phyloP scores from a whole-genome alignment of 2,113 vertebrate genomes.

The Notothenia rossii region DNA sequence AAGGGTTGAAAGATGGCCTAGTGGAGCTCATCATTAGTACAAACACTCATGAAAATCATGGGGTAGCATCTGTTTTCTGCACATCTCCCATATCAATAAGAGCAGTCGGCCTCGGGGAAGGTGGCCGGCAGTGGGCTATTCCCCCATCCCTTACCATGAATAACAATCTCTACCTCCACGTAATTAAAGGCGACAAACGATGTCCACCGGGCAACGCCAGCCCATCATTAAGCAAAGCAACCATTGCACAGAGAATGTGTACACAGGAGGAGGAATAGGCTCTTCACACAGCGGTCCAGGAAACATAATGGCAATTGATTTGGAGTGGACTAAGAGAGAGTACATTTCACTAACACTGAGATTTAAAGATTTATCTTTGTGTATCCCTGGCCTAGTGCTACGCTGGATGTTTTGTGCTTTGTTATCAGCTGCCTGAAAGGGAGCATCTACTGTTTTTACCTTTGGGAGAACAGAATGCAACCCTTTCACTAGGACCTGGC shows the following conservation, averaged over 20 bases:
- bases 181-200: conserved; percentile 81
- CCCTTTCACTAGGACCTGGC: conserved; percentile 44
- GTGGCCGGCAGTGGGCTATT: conserved; percentile 44
- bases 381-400: conserved; percentile 50
- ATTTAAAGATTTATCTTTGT: conserved; percentile 59
- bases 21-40: conserved; percentile 77
- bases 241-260: conserved; percentile 66
- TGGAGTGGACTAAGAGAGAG: conserved; percentile 64
- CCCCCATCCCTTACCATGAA: conserved; percentile 76
- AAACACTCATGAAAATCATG: conserved; percentile 77
- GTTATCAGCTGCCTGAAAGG: conserved; percentile 49
- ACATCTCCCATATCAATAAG: conserved; percentile 74
- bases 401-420: conserved; percentile 42
- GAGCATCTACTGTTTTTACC: conserved; percentile 54
- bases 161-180: conserved; percentile 78
- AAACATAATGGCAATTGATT: conserved; percentile 84
- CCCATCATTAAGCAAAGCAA: conserved; percentile 80
- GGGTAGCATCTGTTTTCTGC: conserved; percentile 79
- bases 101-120: conserved; percentile 68
- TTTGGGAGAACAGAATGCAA: conserved; percentile 37
- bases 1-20: conserved; percentile 64
- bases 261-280: conserved; percentile 46
- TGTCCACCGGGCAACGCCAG: conserved; percentile 64
- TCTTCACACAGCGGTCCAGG: conserved; percentile 59
- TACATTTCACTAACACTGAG: conserved; percentile 69